Conservation (phyloP, 2,888 invertebrate species). For the Amiota mariae region DNA sequence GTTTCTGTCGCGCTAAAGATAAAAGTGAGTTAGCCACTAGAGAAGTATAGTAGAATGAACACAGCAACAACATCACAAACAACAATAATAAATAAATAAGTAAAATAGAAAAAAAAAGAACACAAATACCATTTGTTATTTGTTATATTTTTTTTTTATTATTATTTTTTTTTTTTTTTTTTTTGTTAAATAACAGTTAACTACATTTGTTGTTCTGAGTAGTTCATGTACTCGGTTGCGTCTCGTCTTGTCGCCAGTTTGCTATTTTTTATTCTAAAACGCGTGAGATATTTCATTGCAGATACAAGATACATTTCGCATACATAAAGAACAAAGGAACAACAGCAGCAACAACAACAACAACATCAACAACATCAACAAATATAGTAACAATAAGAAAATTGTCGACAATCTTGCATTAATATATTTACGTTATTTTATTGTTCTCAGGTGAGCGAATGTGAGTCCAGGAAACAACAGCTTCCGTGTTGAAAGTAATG, state of each 20-base stretch:
- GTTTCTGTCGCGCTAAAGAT: conserved; percentile 13
- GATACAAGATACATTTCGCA: conserved; percentile 18
- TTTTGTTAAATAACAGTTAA: conserved; percentile 13
- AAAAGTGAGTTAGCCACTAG: conserved; percentile 26
- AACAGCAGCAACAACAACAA: background rate
- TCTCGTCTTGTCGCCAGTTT: conserved; percentile 7
- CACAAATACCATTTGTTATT: no score
- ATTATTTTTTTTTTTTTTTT: no score
- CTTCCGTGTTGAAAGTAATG: conserved; percentile 21
- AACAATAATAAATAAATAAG: background rate
- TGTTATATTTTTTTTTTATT: no score
- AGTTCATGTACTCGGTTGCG: no score
- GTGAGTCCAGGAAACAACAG: conserved; percentile 25
- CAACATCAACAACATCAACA: background rate
- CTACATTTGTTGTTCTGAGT: background rate
- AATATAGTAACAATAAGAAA: background rate
- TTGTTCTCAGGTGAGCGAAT: background rate
- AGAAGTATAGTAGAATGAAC: background rate
- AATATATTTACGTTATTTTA: conserved; percentile 12
- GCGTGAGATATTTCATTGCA: conserved; percentile 31
- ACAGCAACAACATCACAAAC: background rate
- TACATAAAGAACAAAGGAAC: conserved; percentile 27
- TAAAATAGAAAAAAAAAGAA: background rate
- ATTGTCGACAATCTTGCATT: background rate
- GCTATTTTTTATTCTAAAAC: background rate